Evolutionary conservation across 2,113 vertebrate species (phyloP), one percentile per base, ranked within the genome.

Genomic region (Xenus cinereus): DNA sequence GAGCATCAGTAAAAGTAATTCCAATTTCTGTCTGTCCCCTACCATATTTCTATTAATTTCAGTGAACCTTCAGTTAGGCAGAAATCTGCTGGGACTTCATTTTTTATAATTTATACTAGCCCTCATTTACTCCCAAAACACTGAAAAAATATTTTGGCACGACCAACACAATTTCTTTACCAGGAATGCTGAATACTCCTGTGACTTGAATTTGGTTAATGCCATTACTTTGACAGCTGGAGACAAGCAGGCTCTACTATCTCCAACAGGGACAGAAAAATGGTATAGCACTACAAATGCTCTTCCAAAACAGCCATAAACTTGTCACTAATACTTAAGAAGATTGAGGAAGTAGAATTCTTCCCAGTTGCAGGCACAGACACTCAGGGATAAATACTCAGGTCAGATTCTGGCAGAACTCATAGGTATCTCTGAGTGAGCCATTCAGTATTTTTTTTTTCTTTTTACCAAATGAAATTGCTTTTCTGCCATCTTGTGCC

Each of bases 151-250:
- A 78, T 46, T 45, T 62, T 59, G 46, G 9, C 27, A 13, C 8
- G 77, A 43, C 3, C 14, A 45, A 53, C 21, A 78, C 6, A 45
- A 54, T 57, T 67, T 71, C 6, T 50, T 37, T 20, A 15, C 28
- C 21, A 22, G 16, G 32, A 90, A 33, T 30, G 48, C 24, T 0
- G 0, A 79, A 23, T 43, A 41, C 7, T 33, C 51, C 18, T 33
- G 30, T 85, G 62, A 26, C n/a, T 37, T 76, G n/a, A 60, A 35
- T 23, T 64, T 76, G 43, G 43, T 79, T 72, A 60, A 76, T 51
- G 43, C 5, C 45, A 45, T 66, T 43, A 33, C 30, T 89, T 53
- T 39, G 26, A 66, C 27, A 93, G 33, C 37, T 78, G 51, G 33
- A 68, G 18, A 35, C 22, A 85, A 88, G 20, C 39, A 68, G 56